Evolutionary conservation across 1,140 invertebrate species (phyloP), one percentile per base, ranked within the genome.

Genomic region (Brachionus rotundiformis): DNA sequence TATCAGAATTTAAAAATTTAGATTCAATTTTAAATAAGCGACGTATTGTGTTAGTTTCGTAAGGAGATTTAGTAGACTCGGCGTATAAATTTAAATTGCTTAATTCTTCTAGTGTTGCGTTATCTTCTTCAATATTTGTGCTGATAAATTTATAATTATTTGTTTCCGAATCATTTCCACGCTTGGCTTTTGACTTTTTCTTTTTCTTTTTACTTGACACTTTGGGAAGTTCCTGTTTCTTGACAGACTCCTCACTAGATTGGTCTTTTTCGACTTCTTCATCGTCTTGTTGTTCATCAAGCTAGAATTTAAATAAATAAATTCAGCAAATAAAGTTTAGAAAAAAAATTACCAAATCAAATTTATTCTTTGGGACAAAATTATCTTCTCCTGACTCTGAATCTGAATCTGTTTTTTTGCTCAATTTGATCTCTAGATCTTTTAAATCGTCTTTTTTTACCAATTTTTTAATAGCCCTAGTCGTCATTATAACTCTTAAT

Each of bases 1-100:
- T 93, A 76, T 92, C 92, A 33, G 92, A 90, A 89, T 94, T 94
- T 3, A 96, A 87, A 87, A 93, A 89, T 85, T 92, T 93, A 75
- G 33, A 29, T 39, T 81, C 79, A 41, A 65, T 41, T 19, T 33
- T 29, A 81, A 81, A 63, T 7, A 81, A 68, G 41, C 41, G 11
- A 11, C 41, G 36, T 23, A 49, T 81, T 81, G 6, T 1, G 3
- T 23, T 16, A 7, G 10, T 41, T 36, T 59, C 29, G 19, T 39
- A 63, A 31, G 31, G 36, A 13, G 33, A 29, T 41, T n/a, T 25
- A 11, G 11, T 11, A 19, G 47, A n/a, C 13, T 29, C 4, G 1
- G 59, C 2, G 25, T 63, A 23, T 19, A 33, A 25, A 47, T 31
- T 29, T 31, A 47, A 27, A 29, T 68, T 31, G 10, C 47, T 81